These are phyloP conservation scores for Heliconius hermathena DNA, from an alignment of 1,140 invertebrate genomes.

Conservation along the genomic window DNA sequence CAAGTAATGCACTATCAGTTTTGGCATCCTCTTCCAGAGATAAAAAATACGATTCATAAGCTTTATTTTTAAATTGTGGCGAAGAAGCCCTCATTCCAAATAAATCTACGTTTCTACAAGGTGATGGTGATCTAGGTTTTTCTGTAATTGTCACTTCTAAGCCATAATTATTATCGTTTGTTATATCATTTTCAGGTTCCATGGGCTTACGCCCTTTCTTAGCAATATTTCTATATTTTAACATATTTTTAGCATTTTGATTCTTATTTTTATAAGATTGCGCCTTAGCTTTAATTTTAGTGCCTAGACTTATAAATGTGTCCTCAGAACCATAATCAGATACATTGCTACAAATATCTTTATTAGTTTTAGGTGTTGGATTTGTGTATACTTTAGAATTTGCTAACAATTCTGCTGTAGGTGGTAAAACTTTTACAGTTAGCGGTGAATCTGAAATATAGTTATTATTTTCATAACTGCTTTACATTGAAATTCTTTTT, in stretches of 20 bases:
- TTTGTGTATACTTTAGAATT: conserved; percentile 47
- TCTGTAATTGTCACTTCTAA: conserved; percentile 71
- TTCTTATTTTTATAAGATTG: conserved; percentile 64
- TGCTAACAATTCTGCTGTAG: conserved; percentile 63
- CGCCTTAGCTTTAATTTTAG: conserved; percentile 80
- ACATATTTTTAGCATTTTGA: conserved; percentile 55
- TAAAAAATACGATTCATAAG: conserved; percentile 67
- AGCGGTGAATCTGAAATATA: conserved; percentile 55
- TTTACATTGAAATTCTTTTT: background rate
- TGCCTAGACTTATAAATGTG: conserved; percentile 78
- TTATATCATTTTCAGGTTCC: conserved; percentile 47
- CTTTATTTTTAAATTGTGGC: conserved; percentile 52
- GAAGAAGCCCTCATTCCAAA: conserved; percentile 50
- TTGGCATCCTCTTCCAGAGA: conserved; percentile 54
- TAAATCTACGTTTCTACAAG: conserved; percentile 50
- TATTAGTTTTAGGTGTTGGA: conserved; percentile 43
- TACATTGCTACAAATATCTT: conserved; percentile 73
- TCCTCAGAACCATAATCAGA: conserved; percentile 80
- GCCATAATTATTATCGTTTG: conserved; percentile 53
- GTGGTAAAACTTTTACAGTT: conserved; percentile 62
- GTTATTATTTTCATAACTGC: background rate
- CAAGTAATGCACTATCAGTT: conserved; percentile 48
- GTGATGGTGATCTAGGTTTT: conserved; percentile 52
- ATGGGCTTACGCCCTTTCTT: conserved; percentile 57
- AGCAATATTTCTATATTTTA: conserved; percentile 66